Evolutionary conservation across 30 jellyfish, hydroid and myxozoan species (phyloP), one percentile per base, ranked within the genome.

Genomic region (Aurelia coerulea): DNA sequence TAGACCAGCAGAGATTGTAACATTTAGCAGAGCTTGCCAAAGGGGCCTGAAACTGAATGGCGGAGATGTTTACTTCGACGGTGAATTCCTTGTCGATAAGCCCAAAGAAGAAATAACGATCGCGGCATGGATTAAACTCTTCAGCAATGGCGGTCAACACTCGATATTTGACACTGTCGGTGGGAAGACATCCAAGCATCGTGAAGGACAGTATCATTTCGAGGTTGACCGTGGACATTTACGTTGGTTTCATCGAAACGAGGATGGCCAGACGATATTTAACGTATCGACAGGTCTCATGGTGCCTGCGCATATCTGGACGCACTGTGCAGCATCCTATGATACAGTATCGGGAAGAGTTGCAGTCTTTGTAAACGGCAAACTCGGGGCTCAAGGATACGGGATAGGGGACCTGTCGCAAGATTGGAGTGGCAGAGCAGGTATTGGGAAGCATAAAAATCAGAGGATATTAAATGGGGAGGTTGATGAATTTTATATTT

Each of bases 221-320:
- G 98, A 95, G 50, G 98, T 89, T 58, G 99, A 95, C 64, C 94
- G 97, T 34, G 99, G 99, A 53, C 98, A 91, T 42, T 53, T 95
- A 15, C 72, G 97, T 65, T 95, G 99, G 99, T 90, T 87, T 65
- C 99, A 95, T 77, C 81, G 99, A 85, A 90, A 90, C 85, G 97
- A 87, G 72, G 99, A 90, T 16, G 91, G 92, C 33, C 85, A 88
- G 2, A 81, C 82, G 18, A 90, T 90, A 10, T 95, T 95, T 75
- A 95, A 95, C 64, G 88, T 90, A 10, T 89, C 97, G 2, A 91
- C 99, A 18, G 98, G 98, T 37, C 76, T 95, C 37, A 85, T 89
- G 97, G 93, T 95, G 11, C 99, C 99, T 16, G 98, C 99, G 65
- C 99, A 95, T 79, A 88, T 86, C 23, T 95, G 99, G 99, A 95